Evolutionary conservation across 2,797 vertebrate genomes (phyloP).

Genomic region (Masticophis lateralis): DNA sequence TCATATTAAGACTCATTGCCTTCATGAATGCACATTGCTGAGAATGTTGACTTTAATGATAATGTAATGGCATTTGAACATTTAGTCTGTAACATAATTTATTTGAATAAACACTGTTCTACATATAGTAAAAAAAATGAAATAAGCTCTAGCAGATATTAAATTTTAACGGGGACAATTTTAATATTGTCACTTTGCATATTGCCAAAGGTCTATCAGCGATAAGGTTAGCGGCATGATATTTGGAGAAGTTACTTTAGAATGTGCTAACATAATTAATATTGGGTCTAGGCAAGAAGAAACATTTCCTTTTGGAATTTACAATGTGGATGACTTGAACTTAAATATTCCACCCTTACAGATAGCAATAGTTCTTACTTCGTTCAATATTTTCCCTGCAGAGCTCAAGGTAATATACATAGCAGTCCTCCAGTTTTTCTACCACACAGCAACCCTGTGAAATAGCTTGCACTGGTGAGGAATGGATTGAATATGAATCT

Average conservation of each 20-base stretch:
- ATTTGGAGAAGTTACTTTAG: neutral
- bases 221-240: neutral
- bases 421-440: neutral
- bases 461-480: neutral
- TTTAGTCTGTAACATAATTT: slow-evolving; percentile 8
- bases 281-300: neutral
- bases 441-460: neutral
- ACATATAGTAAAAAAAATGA: slow-evolving; percentile 25
- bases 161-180: slow-evolving; percentile 12
- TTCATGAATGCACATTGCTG: slow-evolving; percentile 12
- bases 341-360: neutral
- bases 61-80: slow-evolving; percentile 35
- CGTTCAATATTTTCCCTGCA: neutral
- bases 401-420: neutral
- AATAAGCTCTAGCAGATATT: slow-evolving; percentile 6
- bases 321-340: neutral
- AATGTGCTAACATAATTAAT: slow-evolving; percentile 8
- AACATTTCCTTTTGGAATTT: neutral
- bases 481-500: neutral
- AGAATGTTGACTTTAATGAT: slow-evolving; percentile 29
- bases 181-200: neutral
- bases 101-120: slow-evolving; percentile 24
- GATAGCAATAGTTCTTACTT: neutral
- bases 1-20: slow-evolving; percentile 2
- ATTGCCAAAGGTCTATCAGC: neutral